A percentile compares a stretch with the other conserved stretches of the same genome.
Conservation (phyloP, 2,113 vertebrate species). For the Onychorhynchus coronatus region DNA sequence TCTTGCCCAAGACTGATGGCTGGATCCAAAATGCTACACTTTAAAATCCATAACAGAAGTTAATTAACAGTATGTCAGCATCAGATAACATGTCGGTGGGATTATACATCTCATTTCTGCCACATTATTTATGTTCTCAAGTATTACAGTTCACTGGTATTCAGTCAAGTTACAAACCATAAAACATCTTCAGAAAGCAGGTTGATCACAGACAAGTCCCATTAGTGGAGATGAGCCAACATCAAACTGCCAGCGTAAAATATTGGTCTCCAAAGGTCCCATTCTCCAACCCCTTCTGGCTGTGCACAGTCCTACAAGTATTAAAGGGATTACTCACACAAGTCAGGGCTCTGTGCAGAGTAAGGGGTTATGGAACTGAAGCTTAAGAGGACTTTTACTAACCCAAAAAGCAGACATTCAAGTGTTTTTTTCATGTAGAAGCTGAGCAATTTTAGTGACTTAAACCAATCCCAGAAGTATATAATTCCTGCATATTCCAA, state of each 20-base stretch:
- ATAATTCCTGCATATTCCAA: neutral
- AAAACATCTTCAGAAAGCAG: conserved; percentile 53
- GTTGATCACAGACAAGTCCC: conserved; percentile 40
- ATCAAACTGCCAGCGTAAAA: conserved; percentile 44
- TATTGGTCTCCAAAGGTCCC: neutral
- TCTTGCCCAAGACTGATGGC: neutral
- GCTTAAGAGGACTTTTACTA: conserved; percentile 13
- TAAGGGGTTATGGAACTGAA: neutral
- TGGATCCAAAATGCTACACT: neutral
- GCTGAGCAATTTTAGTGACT: neutral
- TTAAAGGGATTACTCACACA: conserved; percentile 38
- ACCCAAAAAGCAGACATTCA: conserved; percentile 25
- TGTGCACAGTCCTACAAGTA: neutral
- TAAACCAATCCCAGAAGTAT: neutral
- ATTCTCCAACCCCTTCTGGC: neutral
- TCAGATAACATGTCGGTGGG: conserved; percentile 22
- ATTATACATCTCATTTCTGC: conserved; percentile 17
- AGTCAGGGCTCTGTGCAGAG: conserved; percentile 9
- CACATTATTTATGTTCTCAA: conserved; percentile 46
- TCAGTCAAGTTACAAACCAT: conserved; percentile 51
- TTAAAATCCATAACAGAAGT: conserved; percentile 1
- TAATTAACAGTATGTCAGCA: conserved; percentile 21
- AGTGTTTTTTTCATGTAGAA: neutral
- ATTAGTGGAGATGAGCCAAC: conserved; percentile 62
- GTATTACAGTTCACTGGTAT: conserved; percentile 23